Conservation (phyloP, 2,797 vertebrate genomes). For the Scolopax bukidnonensis region DNA sequence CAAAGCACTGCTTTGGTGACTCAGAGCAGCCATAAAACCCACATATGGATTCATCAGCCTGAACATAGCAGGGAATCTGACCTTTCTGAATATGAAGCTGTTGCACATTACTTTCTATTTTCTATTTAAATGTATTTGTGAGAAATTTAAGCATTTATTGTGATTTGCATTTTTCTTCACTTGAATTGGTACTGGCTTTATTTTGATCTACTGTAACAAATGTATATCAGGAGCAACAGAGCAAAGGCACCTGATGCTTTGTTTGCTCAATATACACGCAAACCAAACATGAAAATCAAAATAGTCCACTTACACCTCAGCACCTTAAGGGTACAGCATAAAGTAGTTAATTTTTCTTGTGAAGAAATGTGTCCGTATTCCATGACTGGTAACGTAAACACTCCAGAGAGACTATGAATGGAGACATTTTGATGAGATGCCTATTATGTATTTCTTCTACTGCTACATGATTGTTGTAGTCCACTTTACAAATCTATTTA, state of each 20-base stretch:
- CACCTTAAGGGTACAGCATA: not conserved
- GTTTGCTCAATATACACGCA: not conserved
- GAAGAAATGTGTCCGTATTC: not conserved
- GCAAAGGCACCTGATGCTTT: not conserved
- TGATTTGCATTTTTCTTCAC: not conserved
- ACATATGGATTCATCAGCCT: not conserved
- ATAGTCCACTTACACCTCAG: not conserved
- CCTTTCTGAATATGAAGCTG: not conserved
- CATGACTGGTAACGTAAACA: not conserved
- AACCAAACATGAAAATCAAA: not conserved
- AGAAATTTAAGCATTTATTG: not conserved
- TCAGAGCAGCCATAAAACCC: constrained; percentile 17
- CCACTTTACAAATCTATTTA: not conserved
- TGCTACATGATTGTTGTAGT: not conserved
- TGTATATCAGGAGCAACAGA: not conserved
- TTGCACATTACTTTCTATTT: not conserved
- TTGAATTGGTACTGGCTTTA: not conserved
- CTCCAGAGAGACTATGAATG: not conserved
- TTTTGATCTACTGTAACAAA: not conserved
- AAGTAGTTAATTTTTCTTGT: not conserved
- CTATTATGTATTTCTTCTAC: not conserved
- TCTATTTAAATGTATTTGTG: not conserved
- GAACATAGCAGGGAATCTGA: not conserved
- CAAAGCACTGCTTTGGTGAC: not conserved
- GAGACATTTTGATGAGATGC: not conserved